Conservation (phyloP, 2,888 invertebrate genomes). For the Ernsta delagoae region DNA sequence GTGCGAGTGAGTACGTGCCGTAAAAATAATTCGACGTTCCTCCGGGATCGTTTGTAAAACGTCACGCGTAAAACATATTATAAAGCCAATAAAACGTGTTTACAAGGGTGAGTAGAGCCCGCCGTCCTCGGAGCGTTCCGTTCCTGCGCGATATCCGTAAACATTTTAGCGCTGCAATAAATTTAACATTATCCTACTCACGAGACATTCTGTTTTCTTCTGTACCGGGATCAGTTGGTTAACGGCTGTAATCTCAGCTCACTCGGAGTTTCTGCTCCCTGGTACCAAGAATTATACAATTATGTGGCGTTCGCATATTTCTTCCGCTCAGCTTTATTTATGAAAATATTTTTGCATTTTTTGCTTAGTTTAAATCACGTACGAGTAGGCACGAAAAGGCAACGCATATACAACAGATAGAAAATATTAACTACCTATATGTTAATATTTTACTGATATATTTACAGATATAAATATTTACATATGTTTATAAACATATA, state of each 20-base stretch:
- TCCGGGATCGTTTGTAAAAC: constrained; percentile 84
- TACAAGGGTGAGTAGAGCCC: constrained; percentile 82
- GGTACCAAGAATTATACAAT: constrained; percentile 75
- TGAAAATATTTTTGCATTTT: constrained; percentile 41
- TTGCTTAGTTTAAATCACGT: constrained; percentile 16
- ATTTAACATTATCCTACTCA: constrained; percentile 82
- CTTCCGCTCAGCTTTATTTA: constrained; percentile 59
- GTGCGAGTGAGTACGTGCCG: constrained; percentile 78
- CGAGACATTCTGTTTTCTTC: constrained; percentile 83
- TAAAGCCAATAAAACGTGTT: constrained; percentile 85
- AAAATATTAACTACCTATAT: constrained; percentile 5
- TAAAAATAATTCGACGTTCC: constrained; percentile 83
- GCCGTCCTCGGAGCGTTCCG: constrained; percentile 64
- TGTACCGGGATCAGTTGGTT: constrained; percentile 81
- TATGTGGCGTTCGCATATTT: constrained; percentile 59
- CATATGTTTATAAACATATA: too few relatives aligned
- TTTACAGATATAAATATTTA: too few relatives aligned
- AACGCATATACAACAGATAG: constrained; percentile 4
- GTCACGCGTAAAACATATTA: constrained; percentile 85
- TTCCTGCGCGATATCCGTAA: constrained; percentile 80
- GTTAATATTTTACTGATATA: too few relatives aligned
- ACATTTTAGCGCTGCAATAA: constrained; percentile 84
- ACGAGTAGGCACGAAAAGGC: constrained; percentile 1
- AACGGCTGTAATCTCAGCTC: constrained; percentile 80
- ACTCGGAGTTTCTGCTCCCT: constrained; percentile 73